Evolutionary conservation across 2,113 vertebrate species (phyloP).

Genomic region (Labrus mixtus): DNA sequence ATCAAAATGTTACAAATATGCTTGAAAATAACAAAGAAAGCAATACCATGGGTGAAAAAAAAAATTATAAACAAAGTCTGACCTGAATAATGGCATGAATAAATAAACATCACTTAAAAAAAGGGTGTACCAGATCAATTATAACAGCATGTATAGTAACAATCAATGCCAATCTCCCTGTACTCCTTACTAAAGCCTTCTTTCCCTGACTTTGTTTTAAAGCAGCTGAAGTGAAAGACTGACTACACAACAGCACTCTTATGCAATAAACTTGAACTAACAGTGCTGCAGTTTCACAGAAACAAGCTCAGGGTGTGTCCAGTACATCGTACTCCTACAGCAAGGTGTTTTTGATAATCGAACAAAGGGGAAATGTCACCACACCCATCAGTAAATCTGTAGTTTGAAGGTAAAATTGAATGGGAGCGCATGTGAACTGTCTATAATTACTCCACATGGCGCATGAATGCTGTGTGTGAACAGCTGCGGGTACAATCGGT

Average conservation of each 20-base stretch:
- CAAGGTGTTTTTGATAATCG: background rate
- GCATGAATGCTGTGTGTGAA: too few species aligned
- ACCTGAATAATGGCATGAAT: background rate
- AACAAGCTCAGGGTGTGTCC: background rate
- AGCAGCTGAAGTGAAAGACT: conserved; percentile 4
- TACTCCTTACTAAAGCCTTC: background rate
- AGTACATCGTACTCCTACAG: background rate
- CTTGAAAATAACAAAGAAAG: conserved; percentile 44
- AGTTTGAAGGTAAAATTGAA: background rate
- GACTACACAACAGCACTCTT: background rate
- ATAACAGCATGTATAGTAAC: background rate
- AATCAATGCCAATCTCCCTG: background rate
- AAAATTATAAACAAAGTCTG: conserved; percentile 32
- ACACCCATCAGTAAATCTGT: background rate
- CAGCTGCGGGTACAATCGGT: background rate
- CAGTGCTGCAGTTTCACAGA: background rate
- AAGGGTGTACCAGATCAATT: background rate
- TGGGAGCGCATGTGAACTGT: too few species aligned
- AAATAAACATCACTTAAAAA: conserved; percentile 13
- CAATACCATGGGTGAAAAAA: conserved; percentile 11
- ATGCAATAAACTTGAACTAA: background rate
- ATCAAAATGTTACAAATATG: conserved; percentile 27
- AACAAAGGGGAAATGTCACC: background rate
- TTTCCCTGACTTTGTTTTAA: background rate
- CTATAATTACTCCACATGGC: too few species aligned